A percentile compares a stretch with the other conserved stretches of the same genome.
These are phyloP conservation scores for Neostethus bicornis DNA, from an alignment of 2,797 vertebrate species.

Conservation along the genomic window DNA sequence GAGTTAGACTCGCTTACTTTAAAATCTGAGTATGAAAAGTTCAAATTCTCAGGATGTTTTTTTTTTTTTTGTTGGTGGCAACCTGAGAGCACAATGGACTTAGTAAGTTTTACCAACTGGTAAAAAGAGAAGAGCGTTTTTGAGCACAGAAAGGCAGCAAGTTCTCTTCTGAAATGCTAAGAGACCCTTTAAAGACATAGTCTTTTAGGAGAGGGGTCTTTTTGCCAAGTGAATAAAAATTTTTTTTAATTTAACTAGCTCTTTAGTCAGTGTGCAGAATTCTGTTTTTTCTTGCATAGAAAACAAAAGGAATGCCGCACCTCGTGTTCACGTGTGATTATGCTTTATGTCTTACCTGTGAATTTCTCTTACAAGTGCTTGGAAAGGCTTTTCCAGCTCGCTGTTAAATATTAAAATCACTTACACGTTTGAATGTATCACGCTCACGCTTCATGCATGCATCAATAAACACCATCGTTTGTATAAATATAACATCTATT, in stretches of 20 bases:
- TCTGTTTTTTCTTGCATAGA: neutral
- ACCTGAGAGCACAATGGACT: neutral
- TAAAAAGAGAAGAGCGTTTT: neutral
- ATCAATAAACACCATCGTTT: neutral
- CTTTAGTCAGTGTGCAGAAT: neutral
- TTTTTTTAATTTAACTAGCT: constrained; percentile 9
- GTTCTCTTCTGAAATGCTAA: neutral
- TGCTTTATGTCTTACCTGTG: constrained; percentile 2
- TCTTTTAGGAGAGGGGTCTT: neutral
- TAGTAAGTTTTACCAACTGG: neutral
- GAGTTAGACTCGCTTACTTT: neutral
- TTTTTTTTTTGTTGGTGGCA: neutral
- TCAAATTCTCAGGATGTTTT: neutral
- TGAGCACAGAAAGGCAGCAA: neutral
- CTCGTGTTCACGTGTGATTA: neutral
- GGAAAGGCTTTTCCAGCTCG: constrained; percentile 8
- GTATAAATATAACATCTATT: neutral
- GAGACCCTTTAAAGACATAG: rapidly evolving
- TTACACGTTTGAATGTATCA: constrained; percentile 17
- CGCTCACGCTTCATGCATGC: neutral
- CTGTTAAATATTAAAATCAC: constrained; percentile 3
- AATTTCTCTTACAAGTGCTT: neutral
- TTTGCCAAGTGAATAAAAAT: neutral
- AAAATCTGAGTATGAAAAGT: neutral
- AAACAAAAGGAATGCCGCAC: neutral